Conservation (phyloP, 2,888 invertebrate species). For the Crossocerus cetratus region DNA sequence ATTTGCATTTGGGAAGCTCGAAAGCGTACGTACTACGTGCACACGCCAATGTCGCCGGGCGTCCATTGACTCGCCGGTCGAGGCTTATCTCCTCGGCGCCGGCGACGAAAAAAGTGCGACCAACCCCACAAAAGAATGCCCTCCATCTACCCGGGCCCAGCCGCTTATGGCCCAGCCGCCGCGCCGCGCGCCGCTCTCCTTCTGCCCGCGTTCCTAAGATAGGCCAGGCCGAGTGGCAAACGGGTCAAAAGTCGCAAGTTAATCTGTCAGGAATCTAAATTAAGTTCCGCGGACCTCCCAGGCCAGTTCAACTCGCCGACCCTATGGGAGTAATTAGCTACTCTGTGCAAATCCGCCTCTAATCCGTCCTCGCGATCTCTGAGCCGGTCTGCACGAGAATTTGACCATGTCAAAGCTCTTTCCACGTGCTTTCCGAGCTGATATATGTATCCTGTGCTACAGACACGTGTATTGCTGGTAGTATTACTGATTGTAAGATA, state of each 20-base stretch:
- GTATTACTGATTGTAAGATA: neutral
- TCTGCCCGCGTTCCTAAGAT: conserved; percentile 18
- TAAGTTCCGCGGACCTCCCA: conserved; percentile 32
- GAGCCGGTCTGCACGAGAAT: conserved; percentile 35
- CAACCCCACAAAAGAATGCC: neutral
- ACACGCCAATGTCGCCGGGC: neutral
- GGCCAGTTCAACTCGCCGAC: conserved; percentile 2
- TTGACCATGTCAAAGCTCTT: conserved; percentile 44
- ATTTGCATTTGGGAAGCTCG: conserved; percentile 1
- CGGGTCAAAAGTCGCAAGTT: conserved; percentile 45
- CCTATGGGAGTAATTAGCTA: conserved; percentile 42
- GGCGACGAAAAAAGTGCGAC: too few species aligned
- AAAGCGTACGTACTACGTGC: neutral
- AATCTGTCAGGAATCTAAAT: conserved; percentile 51
- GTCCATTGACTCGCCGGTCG: neutral
- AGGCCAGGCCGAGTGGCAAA: neutral
- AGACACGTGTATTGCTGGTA: neutral
- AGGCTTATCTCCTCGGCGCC: neutral
- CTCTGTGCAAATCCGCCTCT: conserved; percentile 42
- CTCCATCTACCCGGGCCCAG: conserved; percentile 17
- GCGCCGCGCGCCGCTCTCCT: neutral
- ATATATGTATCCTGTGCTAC: conserved; percentile 13
- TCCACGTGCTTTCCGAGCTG: conserved; percentile 21
- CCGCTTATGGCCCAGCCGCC: too few species aligned
- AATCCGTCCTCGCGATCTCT: conserved; percentile 43